phyloP scores from a whole-genome alignment of 1,140 invertebrate genomes.

The Chionoecetes opilio region DNA sequence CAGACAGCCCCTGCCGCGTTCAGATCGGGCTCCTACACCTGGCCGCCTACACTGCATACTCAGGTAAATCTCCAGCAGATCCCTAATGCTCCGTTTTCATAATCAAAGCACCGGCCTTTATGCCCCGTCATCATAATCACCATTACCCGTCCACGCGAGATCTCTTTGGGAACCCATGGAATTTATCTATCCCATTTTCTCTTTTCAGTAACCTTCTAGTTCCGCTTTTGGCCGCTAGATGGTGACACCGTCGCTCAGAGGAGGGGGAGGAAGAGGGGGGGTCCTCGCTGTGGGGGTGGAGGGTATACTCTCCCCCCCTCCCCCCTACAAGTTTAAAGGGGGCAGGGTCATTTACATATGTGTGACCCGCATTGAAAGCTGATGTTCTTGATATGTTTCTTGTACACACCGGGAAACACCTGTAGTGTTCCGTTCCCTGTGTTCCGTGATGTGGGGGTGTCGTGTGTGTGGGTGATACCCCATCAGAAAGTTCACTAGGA shows the following conservation, averaged over 20 bases:
- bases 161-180: constrained; percentile 66
- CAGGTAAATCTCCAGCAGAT: constrained; percentile 22
- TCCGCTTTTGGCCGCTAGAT: constrained; percentile 69
- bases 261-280: constrained; percentile 44
- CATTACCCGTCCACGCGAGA: constrained; percentile 15
- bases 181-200: constrained; percentile 74
- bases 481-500: not conserved
- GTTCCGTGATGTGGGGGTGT: not conserved
- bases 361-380: constrained; percentile 79
- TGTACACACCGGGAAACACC: constrained; percentile 44
- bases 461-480: too few relatives aligned
- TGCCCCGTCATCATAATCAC: constrained; percentile 34
- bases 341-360: constrained; percentile 78
- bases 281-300: not conserved
- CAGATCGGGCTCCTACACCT: not conserved
- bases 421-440: not conserved
- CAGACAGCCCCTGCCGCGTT: not conserved
- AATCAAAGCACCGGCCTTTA: constrained; percentile 30
- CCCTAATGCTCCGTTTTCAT: constrained; percentile 49
- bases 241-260: constrained; percentile 61
- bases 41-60: not conserved
- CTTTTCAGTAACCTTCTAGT: constrained; percentile 64
- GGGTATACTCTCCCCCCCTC: constrained; percentile 49
- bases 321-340: constrained; percentile 75
- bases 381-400: constrained; percentile 73